Evolutionary conservation across 2,888 invertebrate species (phyloP), one percentile per base, ranked within the genome.

Genomic region (Mayetiola destructor): DNA sequence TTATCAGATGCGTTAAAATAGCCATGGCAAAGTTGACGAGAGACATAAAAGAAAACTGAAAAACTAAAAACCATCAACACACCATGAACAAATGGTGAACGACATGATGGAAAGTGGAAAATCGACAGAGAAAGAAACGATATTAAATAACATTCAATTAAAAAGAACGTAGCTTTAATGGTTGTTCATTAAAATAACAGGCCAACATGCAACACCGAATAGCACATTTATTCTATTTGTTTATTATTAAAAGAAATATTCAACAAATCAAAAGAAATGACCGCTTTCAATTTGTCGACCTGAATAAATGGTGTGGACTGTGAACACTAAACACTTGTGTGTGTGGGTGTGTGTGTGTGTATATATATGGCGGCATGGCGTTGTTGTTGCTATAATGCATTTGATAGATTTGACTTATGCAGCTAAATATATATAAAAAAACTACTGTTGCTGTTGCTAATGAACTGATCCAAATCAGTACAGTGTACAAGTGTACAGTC

Each of bases 191-290:
- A 60, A 58, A 59, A 61, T 58, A 59, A 59, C 57, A 55, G 48
- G 58, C 54, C 59, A 56, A 71, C 71, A 72, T 71, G 71, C 71
- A 67, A 72, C n/a, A n/a, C 68, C 66, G 67, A 70, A 68, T 70
- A 71, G 70, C 71, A n/a, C n/a, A n/a, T n/a, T n/a, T n/a, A n/a
- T 72, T 71, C 52, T 52, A 23, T 42, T 42, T 42, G 42, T 42
- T 42, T 42, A 42, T 42, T n/a, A n/a, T n/a, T n/a, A n/a, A n/a
- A n/a, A 20, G 29, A 53, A 18, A 53, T 29, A 48, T n/a, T 23
- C 29, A 20, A 14, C 23, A 42, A 42, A 42, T 42, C 42, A 42
- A 42, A 42, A 42, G 42, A 20, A 42, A 42, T 42, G 21, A 42
- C 42, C 42, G 42, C 23, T 42, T 42, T 42, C 42, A 42, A 42